Conservation (phyloP, 2,797 vertebrate genomes). For the Schizopygopsis malacanthus region DNA sequence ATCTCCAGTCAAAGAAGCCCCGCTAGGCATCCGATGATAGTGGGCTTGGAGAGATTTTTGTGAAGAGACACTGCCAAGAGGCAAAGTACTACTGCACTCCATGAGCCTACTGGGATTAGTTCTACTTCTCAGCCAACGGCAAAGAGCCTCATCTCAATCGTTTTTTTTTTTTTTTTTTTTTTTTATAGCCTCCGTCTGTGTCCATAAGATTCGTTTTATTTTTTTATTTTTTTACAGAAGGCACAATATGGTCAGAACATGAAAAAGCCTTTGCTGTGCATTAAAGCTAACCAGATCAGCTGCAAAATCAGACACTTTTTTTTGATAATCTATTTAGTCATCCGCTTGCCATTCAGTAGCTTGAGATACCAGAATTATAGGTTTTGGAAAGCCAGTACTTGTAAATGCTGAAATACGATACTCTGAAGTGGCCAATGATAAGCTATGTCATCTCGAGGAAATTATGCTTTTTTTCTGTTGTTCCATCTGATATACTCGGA, state of each 20-base stretch:
- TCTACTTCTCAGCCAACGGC: constrained; percentile 78
- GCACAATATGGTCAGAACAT: constrained; percentile 77
- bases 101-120: constrained; percentile 81
- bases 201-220: constrained; percentile 67
- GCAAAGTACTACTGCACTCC: constrained; percentile 78
- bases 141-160: constrained; percentile 67
- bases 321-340: constrained; percentile 14
- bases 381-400: constrained; percentile 36
- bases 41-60: constrained; percentile 76
- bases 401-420: constrained; percentile 42
- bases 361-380: constrained; percentile 24
- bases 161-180: constrained; percentile 52
- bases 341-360: constrained; percentile 35
- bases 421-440: constrained; percentile 60
- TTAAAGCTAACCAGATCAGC: constrained; percentile 63
- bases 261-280: constrained; percentile 70
- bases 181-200: constrained; percentile 74
- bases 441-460: constrained; percentile 47
- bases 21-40: constrained; percentile 79
- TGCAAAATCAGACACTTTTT: constrained; percentile 48
- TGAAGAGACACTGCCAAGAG: constrained; percentile 87
- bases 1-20: constrained; percentile 85
- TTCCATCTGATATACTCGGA: constrained; percentile 34
- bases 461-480: constrained; percentile 37
- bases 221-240: constrained; percentile 64